Conservation (phyloP, 2,113 vertebrate species). For the Actenoides lindsayi region DNA sequence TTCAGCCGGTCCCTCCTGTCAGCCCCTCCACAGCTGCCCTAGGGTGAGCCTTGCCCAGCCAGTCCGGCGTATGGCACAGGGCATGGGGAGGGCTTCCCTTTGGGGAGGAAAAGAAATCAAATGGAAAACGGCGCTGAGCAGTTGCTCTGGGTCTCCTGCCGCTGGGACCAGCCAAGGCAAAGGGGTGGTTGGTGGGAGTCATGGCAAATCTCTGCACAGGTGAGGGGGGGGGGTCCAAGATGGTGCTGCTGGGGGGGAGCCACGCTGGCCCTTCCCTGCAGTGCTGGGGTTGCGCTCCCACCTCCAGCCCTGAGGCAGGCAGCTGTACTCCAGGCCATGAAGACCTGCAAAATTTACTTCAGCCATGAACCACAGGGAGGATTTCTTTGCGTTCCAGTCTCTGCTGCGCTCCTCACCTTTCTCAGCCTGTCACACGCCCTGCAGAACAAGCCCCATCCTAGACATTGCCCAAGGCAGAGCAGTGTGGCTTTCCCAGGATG, state of each 20-base stretch:
- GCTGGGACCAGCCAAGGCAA: background rate
- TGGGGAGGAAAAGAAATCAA: background rate
- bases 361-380: background rate
- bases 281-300: background rate
- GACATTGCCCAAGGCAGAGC: background rate
- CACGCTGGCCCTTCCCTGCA: fast-evolving
- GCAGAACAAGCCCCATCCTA: background rate
- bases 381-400: background rate
- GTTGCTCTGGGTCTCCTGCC: fast-evolving
- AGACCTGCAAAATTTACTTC: background rate
- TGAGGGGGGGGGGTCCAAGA: fast-evolving
- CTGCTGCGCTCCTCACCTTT: background rate
- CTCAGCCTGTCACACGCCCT: fast-evolving
- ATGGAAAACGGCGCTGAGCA: background rate
- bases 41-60: fast-evolving
- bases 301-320: background rate
- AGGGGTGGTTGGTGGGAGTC: background rate
- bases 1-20: background rate
- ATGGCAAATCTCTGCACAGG: fast-evolving
- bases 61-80: background rate
- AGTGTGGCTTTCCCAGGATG: background rate
- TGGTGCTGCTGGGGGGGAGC: background rate
- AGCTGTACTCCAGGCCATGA: background rate
- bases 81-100: background rate
- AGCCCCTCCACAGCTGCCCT: fast-evolving